Conservation (phyloP, 2,888 invertebrate species). For the Formica aserva region DNA sequence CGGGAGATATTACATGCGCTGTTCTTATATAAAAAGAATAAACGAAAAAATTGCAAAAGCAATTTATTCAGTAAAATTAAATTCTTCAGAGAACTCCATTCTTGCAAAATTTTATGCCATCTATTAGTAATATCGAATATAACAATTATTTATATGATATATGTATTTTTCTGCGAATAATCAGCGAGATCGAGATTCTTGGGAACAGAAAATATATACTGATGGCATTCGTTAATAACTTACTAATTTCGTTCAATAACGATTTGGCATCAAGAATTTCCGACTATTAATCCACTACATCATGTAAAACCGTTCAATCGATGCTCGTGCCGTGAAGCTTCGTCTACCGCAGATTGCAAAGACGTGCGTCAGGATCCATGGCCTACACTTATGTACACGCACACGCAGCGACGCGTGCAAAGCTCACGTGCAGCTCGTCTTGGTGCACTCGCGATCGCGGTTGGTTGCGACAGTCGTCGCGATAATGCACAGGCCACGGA, state of each 20-base stretch:
- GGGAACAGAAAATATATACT: not conserved
- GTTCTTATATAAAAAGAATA: not conserved
- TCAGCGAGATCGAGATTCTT: not conserved
- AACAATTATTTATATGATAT: constrained; percentile 1
- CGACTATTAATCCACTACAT: not conserved
- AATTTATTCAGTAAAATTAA: not conserved
- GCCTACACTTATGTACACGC: constrained; percentile 41
- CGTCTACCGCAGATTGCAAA: constrained; percentile 29
- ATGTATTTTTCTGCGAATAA: not conserved
- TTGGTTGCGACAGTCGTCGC: constrained; percentile 14
- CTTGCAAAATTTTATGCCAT: not conserved
- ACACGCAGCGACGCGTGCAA: constrained; percentile 18
- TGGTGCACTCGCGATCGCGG: constrained; percentile 30
- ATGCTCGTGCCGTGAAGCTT: constrained; percentile 26
- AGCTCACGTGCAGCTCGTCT: constrained; percentile 21
- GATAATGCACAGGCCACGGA: constrained; percentile 5
- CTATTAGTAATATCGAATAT: not conserved
- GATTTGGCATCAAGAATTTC: not conserved
- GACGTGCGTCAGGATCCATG: constrained; percentile 33
- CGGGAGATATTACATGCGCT: not conserved
- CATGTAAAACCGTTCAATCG: constrained; percentile 15
- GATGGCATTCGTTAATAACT: constrained; percentile 4
- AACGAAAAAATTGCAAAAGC: not conserved
- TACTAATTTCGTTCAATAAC: constrained; percentile 14
- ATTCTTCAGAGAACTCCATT: not conserved